These are phyloP conservation scores for Dysidea cf. avara DNA, from an alignment of 37 sponge, comb jelly and placozoan species.

Conservation along the genomic window DNA sequence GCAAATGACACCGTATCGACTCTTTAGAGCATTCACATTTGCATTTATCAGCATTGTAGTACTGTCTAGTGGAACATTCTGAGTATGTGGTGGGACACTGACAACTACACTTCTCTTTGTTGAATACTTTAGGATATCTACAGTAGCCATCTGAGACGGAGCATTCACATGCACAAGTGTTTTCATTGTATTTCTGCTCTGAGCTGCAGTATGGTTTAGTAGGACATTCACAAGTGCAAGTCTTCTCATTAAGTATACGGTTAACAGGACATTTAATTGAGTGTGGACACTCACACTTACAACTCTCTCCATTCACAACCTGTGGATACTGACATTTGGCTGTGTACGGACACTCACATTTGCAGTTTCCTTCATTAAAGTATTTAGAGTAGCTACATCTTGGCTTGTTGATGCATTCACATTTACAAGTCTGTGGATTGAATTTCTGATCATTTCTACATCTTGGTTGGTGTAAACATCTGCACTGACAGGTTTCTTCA, in stretches of 20 bases:
- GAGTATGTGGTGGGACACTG: background rate
- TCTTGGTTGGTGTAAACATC: background rate
- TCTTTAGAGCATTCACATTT: background rate
- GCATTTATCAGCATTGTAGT: background rate
- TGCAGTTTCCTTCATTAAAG: constrained; percentile 17
- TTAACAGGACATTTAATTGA: no score
- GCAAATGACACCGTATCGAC: no score
- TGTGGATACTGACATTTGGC: constrained; percentile 2
- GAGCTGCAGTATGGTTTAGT: background rate
- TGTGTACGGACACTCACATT: constrained; percentile 34
- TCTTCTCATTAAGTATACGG: background rate
- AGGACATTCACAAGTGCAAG: constrained; percentile 2
- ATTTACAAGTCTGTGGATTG: constrained; percentile 7
- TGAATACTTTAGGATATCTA: background rate
- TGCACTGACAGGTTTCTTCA: constrained; percentile 42
- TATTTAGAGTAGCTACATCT: no score
- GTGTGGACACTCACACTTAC: background rate
- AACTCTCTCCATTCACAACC: constrained; percentile 6
- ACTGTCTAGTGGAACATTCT: no score
- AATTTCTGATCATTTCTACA: constrained; percentile 3
- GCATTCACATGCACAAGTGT: constrained; percentile 1
- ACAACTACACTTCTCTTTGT: constrained; percentile 10
- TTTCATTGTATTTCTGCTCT: background rate
- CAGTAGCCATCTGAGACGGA: background rate
- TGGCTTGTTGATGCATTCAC: constrained; percentile 23